Conservation (phyloP, 1,140 invertebrate species). For the Cotesia typhae region DNA sequence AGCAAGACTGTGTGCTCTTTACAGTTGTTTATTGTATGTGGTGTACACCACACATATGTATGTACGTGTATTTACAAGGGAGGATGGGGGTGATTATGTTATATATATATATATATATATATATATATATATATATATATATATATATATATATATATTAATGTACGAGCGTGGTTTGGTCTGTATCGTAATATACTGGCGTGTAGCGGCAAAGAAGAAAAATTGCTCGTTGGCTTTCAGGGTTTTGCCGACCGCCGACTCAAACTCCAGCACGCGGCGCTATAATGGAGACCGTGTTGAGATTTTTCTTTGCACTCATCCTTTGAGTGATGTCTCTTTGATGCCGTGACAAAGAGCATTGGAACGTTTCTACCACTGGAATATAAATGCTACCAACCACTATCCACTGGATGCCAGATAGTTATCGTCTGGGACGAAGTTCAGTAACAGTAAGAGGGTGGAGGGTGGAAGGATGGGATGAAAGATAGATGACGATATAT, state of each 20-base stretch:
- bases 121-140: constrained; percentile 24
- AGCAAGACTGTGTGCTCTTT: constrained; percentile 4
- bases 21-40: constrained; percentile 17
- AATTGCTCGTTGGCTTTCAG: constrained; percentile 29
- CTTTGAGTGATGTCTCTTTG: constrained; percentile 33
- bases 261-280: neutral
- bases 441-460: neutral
- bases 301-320: constrained; percentile 34
- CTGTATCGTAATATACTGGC: too few relatives aligned
- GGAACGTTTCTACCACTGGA: constrained; percentile 12
- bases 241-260: neutral
- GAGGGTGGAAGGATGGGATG: neutral
- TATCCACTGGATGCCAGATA: neutral
- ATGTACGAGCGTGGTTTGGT: neutral
- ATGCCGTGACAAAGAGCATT: constrained; percentile 27
- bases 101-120: constrained; percentile 17
- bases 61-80: constrained; percentile 13
- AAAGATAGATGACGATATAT: neutral
- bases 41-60: neutral
- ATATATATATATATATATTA: constrained; percentile 17
- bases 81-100: neutral
- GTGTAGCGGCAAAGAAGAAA: constrained; percentile 5
- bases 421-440: neutral
- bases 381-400: constrained; percentile 10
- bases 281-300: constrained; percentile 29